A percentile compares a stretch with the other conserved stretches of the same genome.
phyloP scores from a whole-genome alignment of 2,888 invertebrate genomes.

The Camponotus fellah region DNA sequence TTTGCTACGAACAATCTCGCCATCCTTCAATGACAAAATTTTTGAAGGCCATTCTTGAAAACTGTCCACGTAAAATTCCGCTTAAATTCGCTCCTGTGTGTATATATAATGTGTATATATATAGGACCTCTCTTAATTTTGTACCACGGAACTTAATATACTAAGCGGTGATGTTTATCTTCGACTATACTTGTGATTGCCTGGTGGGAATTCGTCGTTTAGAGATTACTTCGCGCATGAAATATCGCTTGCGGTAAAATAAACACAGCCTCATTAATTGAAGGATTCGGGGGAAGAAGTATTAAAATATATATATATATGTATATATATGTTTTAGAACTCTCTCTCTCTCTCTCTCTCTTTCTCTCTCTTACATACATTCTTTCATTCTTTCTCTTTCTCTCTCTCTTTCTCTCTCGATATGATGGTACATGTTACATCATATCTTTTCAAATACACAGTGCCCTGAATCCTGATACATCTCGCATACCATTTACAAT shows the following conservation, averaged over 20 bases:
- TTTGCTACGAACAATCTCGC: background rate
- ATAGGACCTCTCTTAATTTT: conserved; percentile 62
- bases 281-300: conserved; percentile 77
- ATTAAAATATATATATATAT: conserved; percentile 71
- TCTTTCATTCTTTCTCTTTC: background rate
- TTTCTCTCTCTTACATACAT: background rate
- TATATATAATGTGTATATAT: background rate
- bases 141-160: conserved; percentile 69
- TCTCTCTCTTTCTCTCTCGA: background rate
- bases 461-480: conserved; percentile 59
- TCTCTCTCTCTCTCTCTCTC: background rate
- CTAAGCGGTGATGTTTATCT: conserved; percentile 67
- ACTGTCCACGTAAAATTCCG: background rate
- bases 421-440: conserved; percentile 30
- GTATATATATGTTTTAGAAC: background rate
- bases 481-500: conserved; percentile 49
- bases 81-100: conserved; percentile 23
- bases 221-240: conserved; percentile 59
- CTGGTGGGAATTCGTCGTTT: conserved; percentile 62
- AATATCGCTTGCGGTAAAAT: conserved; percentile 69
- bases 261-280: conserved; percentile 79
- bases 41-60: background rate
- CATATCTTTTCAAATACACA: conserved; percentile 51
- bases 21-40: background rate
- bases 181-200: conserved; percentile 69